These are phyloP conservation scores for Oryzias celebensis DNA, from an alignment of 2,113 vertebrate species.

Conservation along the genomic window DNA sequence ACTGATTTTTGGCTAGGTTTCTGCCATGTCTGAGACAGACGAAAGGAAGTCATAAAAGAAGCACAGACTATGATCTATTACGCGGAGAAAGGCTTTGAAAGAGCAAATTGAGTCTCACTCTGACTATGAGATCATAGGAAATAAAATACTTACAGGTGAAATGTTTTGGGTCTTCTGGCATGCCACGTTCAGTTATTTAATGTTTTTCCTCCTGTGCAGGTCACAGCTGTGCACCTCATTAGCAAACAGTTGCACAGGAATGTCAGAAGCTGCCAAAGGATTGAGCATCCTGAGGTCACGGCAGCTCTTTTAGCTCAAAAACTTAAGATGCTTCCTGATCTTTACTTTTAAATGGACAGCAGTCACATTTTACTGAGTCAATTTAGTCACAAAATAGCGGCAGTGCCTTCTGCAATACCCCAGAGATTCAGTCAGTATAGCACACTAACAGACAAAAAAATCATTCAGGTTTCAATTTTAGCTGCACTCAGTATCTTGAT, in stretches of 20 bases:
- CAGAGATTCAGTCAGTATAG: too few species aligned
- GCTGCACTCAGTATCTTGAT: too few species aligned
- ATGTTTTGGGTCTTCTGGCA: conserved; percentile 43
- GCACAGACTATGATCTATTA: conserved; percentile 47
- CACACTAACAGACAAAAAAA: too few species aligned
- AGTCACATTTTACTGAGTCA: too few species aligned
- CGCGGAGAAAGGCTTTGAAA: conserved; percentile 33
- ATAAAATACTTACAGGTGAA: conserved; percentile 47
- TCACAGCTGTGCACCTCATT: conserved; percentile 81
- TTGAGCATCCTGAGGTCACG: conserved; percentile 67
- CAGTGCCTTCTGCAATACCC: too few species aligned
- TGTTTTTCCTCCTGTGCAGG: conserved; percentile 54
- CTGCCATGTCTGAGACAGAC: conserved; percentile 38
- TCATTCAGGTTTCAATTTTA: too few species aligned
- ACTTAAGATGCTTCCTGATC: too few species aligned
- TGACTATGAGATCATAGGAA: conserved; percentile 49
- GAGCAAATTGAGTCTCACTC: conserved; percentile 20
- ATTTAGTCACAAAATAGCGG: too few species aligned
- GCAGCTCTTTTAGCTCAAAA: conserved; percentile 20
- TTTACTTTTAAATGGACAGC: too few species aligned
- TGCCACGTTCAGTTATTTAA: conserved; percentile 62
- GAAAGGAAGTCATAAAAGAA: conserved; percentile 53
- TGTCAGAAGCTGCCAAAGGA: conserved; percentile 54
- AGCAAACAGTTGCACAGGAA: conserved; percentile 74
- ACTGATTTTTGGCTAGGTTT: conserved; percentile 30